A percentile compares a stretch with the other conserved stretches of the same genome.
These are phyloP conservation scores for Cisticola juncidis DNA, from an alignment of 2,113 vertebrate genomes.

Conservation along the genomic window DNA sequence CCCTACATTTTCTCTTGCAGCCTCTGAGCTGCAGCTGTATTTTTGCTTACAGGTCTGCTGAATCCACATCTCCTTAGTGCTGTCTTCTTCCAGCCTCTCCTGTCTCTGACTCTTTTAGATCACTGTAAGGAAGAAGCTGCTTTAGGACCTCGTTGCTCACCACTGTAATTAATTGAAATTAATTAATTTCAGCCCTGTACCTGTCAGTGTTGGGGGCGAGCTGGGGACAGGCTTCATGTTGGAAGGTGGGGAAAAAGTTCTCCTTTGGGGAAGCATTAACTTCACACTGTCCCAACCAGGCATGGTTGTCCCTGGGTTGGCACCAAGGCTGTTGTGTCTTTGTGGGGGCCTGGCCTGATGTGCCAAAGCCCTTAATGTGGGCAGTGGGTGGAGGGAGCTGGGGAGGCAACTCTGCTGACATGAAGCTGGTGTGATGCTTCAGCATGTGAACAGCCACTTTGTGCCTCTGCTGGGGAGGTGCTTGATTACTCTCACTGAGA, in stretches of 20 bases:
- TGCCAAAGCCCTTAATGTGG: not conserved
- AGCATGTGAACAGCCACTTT: fast-evolving
- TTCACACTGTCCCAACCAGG: not conserved
- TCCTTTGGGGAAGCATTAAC: not conserved
- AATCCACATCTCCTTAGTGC: not conserved
- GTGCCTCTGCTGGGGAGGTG: not conserved
- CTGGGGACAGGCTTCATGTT: not conserved
- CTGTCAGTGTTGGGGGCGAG: fast-evolving
- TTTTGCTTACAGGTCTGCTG: not conserved
- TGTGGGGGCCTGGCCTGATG: fast-evolving
- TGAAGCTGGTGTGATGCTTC: fast-evolving
- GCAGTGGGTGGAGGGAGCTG: not conserved
- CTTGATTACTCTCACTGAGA: not conserved
- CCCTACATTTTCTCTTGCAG: constrained; percentile 25
- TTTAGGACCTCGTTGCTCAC: not conserved
- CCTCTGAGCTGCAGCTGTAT: not conserved
- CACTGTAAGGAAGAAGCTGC: not conserved
- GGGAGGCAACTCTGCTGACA: fast-evolving
- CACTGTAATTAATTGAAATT: not conserved
- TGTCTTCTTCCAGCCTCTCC: not conserved
- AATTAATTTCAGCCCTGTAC: not conserved
- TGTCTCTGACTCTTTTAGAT: not conserved
- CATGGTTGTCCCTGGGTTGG: fast-evolving
- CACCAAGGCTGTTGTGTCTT: not conserved
- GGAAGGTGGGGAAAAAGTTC: not conserved